Base-by-base conservation (phyloP, 2,797 vertebrate genomes). In the Chelon auratus region DNA sequence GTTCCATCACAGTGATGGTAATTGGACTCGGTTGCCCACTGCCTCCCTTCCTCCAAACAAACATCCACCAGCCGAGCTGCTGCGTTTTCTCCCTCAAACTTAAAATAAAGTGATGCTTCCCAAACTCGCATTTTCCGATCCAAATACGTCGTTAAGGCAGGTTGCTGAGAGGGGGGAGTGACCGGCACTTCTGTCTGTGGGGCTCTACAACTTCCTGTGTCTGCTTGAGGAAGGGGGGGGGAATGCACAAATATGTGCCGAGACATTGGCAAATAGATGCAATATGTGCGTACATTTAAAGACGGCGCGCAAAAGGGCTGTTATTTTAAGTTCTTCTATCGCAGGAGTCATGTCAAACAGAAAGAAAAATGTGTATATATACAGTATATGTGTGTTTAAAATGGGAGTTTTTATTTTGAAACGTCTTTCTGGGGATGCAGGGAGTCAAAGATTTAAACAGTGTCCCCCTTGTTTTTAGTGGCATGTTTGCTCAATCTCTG, bases 101-200 rank as follows among this genome's bases (percentile, higher is more conserved):
- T 75, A 79, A 87, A 87, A 87, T 85, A 88, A 90, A 84, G 50
- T 2, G 1, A 14, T 59, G 14, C 57, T 84, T 87, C 84, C 87
- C 84, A 81, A 88, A 89, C 62, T 75, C 11, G 57, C 53, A 89
- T 83, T 91, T 91, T 92, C 89, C 85, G 73, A 87, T 83, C 90
- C 87, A 90, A 90, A 90, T 87, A 82, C 72, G 80, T 89, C 71
- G 77, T 81, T 87, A 67, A 73, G 68, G 83, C 80, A 80, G 72
- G 81, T 89, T 83, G 69, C 71, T 39, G 68, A 43, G 77, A 48
- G 67, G 48, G 37, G 45, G 79, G 75, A 78, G 80, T 55, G 51
- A 80, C 70, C 58, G 26, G 7, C 43, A 2, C 24, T 48, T 45
- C 58, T 65, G 76, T 53, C 50, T 56, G 48, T 40, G 55, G 47